phyloP scores from a whole-genome alignment of 2,113 vertebrate genomes.

The Lamprologus speciosus region DNA sequence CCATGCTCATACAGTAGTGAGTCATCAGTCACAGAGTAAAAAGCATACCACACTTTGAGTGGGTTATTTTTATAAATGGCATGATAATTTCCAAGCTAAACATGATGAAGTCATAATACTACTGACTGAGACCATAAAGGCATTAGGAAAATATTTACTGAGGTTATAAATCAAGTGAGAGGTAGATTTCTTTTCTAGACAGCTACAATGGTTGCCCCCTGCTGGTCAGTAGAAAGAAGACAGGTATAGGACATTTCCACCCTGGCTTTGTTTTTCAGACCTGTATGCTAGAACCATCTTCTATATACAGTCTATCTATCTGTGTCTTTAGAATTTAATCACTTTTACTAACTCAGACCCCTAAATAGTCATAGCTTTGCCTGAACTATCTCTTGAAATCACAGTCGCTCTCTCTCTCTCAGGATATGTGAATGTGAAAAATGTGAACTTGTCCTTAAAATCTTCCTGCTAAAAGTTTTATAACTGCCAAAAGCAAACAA shows the following conservation, averaged over 20 bases:
- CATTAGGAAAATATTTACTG: not conserved
- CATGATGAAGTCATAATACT: not conserved
- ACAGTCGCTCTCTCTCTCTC: not conserved
- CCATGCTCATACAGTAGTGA: not conserved
- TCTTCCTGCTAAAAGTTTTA: not conserved
- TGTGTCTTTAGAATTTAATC: not conserved
- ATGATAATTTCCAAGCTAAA: not conserved
- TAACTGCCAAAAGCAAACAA: not conserved
- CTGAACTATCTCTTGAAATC: not conserved
- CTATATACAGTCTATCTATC: not conserved
- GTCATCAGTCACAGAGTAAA: not conserved
- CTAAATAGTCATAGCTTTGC: not conserved
- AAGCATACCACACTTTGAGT: not conserved
- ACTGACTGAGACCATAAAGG: not conserved
- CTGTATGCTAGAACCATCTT: not conserved
- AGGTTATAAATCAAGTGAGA: not conserved
- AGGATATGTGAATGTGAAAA: not conserved
- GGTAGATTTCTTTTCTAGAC: not conserved
- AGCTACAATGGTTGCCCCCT: not conserved
- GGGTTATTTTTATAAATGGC: not conserved
- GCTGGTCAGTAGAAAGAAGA: not conserved
- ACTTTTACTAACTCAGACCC: not conserved
- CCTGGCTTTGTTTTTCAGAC: not conserved
- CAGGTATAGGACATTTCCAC: not conserved
- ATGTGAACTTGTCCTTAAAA: not conserved